phyloP scores from a whole-genome alignment of 2,113 vertebrate species.

The Meleagris gallopavo region DNA sequence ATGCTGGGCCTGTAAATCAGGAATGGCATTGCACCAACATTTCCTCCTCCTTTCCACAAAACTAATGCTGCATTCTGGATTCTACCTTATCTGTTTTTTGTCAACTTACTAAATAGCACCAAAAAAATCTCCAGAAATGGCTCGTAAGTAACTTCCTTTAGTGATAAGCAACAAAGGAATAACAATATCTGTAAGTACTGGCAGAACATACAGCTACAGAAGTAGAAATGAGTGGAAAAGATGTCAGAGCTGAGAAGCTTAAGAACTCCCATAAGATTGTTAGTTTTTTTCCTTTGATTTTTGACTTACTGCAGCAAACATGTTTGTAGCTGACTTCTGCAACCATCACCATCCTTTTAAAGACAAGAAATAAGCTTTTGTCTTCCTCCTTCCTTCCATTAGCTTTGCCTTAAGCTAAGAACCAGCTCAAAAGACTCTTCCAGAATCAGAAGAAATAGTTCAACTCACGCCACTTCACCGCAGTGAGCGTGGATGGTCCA shows the following conservation, averaged over 20 bases:
- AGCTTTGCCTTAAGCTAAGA: conserved; percentile 42
- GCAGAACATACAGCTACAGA: background rate
- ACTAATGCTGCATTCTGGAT: background rate
- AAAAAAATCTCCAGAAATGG: background rate
- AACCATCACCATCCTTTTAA: background rate
- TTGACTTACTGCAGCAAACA: background rate
- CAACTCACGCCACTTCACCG: conserved; percentile 28
- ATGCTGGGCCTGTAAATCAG: background rate
- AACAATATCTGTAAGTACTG: background rate
- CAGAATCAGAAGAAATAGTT: conserved; percentile 45
- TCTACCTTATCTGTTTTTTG: background rate
- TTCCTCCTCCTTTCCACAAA: background rate
- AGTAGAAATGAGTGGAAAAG: background rate
- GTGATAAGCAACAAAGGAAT: background rate
- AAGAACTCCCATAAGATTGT: background rate
- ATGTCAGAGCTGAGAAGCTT: background rate
- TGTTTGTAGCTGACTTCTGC: background rate
- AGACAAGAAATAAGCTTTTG: conserved; percentile 35
- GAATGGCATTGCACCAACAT: accelerated
- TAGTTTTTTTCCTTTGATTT: background rate
- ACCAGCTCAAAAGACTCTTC: conserved; percentile 48
- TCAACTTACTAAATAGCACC: background rate
- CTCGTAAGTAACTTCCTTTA: background rate
- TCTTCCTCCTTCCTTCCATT: conserved; percentile 40
- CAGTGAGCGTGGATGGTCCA: background rate